These are phyloP conservation scores for Cacatua alba DNA, from an alignment of 2,113 vertebrate genomes.

Conservation along the genomic window DNA sequence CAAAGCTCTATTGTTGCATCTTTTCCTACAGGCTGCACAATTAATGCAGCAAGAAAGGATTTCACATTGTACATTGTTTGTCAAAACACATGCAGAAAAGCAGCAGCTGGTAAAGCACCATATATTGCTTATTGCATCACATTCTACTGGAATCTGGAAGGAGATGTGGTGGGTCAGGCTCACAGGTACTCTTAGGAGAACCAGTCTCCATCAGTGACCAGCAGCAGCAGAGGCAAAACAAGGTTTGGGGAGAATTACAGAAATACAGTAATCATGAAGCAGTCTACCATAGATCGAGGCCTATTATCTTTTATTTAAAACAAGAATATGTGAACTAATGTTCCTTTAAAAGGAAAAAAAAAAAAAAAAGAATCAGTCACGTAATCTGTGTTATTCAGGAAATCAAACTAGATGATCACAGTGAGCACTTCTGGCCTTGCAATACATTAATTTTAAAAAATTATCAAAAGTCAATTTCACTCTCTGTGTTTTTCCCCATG, in stretches of 20 bases:
- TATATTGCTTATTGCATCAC: not conserved
- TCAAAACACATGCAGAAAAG: not conserved
- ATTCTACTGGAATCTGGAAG: not conserved
- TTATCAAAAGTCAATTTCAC: not conserved
- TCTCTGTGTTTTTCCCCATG: not conserved
- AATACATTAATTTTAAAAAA: not conserved
- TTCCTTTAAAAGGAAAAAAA: not conserved
- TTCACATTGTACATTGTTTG: fast-evolving
- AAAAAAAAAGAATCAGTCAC: fast-evolving
- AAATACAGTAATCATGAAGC: not conserved
- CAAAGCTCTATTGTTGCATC: not conserved
- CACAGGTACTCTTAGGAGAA: not conserved
- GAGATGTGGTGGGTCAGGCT: not conserved
- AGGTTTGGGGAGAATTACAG: not conserved
- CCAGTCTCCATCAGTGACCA: not conserved
- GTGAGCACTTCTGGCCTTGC: not conserved
- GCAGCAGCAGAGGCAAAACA: not conserved
- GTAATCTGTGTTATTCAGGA: not conserved
- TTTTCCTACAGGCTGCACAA: not conserved
- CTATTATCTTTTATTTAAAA: not conserved
- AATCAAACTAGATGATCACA: not conserved
- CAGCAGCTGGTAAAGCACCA: not conserved
- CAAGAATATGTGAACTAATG: not conserved
- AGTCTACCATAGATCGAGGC: not conserved
- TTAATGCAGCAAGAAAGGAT: not conserved